Percentiles rank a stretch among this genome's conserved stretches.
Conservation (phyloP, 2,797 vertebrate genomes). For the Macropodus opercularis region DNA sequence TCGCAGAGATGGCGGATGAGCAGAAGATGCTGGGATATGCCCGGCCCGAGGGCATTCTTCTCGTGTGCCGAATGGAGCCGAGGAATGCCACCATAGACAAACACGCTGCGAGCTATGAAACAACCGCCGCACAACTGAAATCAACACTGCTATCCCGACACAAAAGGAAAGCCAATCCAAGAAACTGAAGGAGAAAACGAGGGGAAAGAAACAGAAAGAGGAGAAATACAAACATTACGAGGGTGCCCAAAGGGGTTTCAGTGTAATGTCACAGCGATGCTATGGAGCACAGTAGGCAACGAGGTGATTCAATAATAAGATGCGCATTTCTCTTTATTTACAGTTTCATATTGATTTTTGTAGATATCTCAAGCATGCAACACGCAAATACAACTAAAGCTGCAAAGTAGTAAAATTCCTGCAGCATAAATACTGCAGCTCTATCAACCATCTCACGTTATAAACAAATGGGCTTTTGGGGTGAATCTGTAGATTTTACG, state of each 20-base stretch:
- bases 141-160: slow-evolving; percentile 72
- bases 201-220: slow-evolving; percentile 33
- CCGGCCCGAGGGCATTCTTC: slow-evolving; percentile 66
- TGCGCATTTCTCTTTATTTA: slow-evolving; percentile 37
- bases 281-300: slow-evolving; percentile 62
- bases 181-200: slow-evolving; percentile 64
- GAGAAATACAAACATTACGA: slow-evolving; percentile 75
- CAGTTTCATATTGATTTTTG: slow-evolving; percentile 35
- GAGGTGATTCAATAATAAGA: slow-evolving; percentile 75
- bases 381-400: slow-evolving; percentile 8
- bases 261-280: slow-evolving; percentile 74
- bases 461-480: neutral
- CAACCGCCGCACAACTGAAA: slow-evolving; percentile 77
- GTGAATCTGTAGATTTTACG: neutral
- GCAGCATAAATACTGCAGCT: neutral
- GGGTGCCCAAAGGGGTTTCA: slow-evolving; percentile 80
- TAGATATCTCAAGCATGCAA: slow-evolving; percentile 30
- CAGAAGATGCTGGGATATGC: slow-evolving; percentile 68
- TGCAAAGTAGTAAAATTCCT: neutral
- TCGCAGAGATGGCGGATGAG: slow-evolving; percentile 54
- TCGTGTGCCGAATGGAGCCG: slow-evolving; percentile 72
- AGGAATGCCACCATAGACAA: slow-evolving; percentile 80
- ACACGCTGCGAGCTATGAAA: slow-evolving; percentile 81
- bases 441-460: too few relatives aligned
- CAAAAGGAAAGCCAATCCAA: slow-evolving; percentile 77